Evolutionary conservation across 2,113 vertebrate genomes (phyloP).

Genomic region (Siniperca knerii): DNA sequence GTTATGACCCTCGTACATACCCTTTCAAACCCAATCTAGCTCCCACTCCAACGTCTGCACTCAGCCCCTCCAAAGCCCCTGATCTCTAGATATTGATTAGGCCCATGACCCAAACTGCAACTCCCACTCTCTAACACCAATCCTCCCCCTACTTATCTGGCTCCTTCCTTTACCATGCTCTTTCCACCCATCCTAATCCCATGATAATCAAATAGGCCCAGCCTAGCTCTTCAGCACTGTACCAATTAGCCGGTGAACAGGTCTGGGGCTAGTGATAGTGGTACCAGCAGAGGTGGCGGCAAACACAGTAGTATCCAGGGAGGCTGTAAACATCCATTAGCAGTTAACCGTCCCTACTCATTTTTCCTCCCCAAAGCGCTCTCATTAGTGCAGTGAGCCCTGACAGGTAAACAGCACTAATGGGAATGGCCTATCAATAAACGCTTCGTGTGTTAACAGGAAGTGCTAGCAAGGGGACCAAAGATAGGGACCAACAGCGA

Average conservation of each 20-base stretch:
- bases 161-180: constrained; percentile 48
- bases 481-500: constrained; percentile 57
- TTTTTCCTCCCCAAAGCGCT: constrained; percentile 93
- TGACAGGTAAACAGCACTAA: constrained; percentile 95
- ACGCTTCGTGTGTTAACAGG: constrained; percentile 87
- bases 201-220: constrained; percentile 77
- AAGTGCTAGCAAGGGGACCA: constrained; percentile 74
- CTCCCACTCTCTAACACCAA: constrained; percentile 56
- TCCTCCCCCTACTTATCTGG: constrained; percentile 65
- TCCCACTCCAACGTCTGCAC: constrained; percentile 60
- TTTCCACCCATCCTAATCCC: constrained; percentile 68
- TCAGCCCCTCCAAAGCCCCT: constrained; percentile 57
- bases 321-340: constrained; percentile 94
- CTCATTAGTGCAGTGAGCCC: constrained; percentile 92
- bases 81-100: constrained; percentile 75
- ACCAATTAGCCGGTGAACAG: constrained; percentile 85
- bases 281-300: constrained; percentile 78
- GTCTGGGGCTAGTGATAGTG: constrained; percentile 76
- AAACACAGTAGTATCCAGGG: constrained; percentile 69
- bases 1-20: constrained; percentile 71
- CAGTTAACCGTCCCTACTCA: constrained; percentile 89
- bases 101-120: constrained; percentile 56
- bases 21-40: constrained; percentile 62
- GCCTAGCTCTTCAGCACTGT: constrained; percentile 75
- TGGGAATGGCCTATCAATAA: constrained; percentile 94